Evolutionary conservation across 2,888 invertebrate genomes (phyloP), one percentile per base, ranked within the genome.

Genomic region (Tetranychus truncatus): DNA sequence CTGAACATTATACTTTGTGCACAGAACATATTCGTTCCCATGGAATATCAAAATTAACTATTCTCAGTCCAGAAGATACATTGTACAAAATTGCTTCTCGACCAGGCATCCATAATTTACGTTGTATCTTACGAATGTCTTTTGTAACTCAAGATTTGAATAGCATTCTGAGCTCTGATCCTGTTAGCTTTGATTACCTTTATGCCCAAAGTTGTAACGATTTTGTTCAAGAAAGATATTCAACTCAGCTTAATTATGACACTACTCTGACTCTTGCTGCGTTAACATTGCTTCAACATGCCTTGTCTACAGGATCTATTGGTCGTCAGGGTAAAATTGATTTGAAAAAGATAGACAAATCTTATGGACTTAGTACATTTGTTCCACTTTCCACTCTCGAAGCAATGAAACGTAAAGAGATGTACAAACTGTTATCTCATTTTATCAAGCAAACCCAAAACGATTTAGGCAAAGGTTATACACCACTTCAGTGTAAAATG

Each of bases 21-120:
- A 88, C 94, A 78, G 93, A 94, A 84, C 92, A 94, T 81, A 90
- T 91, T 77, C 92, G 92, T 84, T 91, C 91, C 80, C 85, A 91
- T 78, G 87, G 90, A 80, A 87, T 92, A 78, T 92, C 92, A 81
- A 91, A 91, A 82, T 85, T 95, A 78, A 91, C 91, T 9, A 83
- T 94, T 44, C 83, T 95, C 78, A 91, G 92, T 83, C 90, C 91
- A 0, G 88, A 89, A 80, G 92, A 93, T 81, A 89, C 89, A 9
- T 66, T 76, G 74, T 82, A 82, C 21, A 84, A 94, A 93, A 91
- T 94, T 82, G 92, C 93, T 11, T 89, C 92, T 0, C 86, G 91
- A 4, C 94, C 94, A 0, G 92, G 92, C 74, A 91, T 93, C 6
- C 91, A 92, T 82, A 92, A 93, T 83, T 86, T 92, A 81, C 88